phyloP scores from a whole-genome alignment of 2,888 invertebrate genomes.

The Drosophila monieri region DNA sequence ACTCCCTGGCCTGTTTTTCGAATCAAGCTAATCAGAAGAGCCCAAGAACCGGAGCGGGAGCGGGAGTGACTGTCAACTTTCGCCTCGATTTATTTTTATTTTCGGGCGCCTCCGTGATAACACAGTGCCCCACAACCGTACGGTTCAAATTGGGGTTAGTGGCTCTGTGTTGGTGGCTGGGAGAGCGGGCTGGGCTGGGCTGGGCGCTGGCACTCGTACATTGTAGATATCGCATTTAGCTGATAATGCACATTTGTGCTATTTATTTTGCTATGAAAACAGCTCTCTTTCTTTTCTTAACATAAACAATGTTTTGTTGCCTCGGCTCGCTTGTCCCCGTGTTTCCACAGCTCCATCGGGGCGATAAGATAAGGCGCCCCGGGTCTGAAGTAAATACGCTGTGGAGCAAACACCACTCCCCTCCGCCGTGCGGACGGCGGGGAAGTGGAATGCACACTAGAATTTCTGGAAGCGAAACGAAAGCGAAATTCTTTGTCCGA shows the following conservation, averaged over 20 bases:
- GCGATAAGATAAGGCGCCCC: slow-evolving; percentile 33
- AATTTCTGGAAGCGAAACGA: slow-evolving; percentile 9
- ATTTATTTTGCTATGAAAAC: slow-evolving; percentile 68
- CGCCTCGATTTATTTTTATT: slow-evolving; percentile 38
- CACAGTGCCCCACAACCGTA: slow-evolving; percentile 78
- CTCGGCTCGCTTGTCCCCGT: slow-evolving; percentile 20
- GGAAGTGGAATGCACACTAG: slow-evolving; percentile 21
- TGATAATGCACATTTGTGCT: slow-evolving; percentile 79
- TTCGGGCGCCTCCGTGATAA: slow-evolving; percentile 54
- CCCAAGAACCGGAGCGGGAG: slow-evolving; percentile 1
- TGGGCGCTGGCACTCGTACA: slow-evolving; percentile 7
- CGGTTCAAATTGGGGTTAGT: slow-evolving; percentile 75
- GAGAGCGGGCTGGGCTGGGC: not conserved
- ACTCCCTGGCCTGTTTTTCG: slow-evolving; percentile 4
- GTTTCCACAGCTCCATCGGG: slow-evolving; percentile 15
- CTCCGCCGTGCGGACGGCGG: not conserved
- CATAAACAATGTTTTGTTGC: slow-evolving; percentile 42
- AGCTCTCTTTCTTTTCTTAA: slow-evolving; percentile 40
- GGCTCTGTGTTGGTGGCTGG: slow-evolving; percentile 55
- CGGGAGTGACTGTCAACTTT: slow-evolving; percentile 57
- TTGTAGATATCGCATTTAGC: slow-evolving; percentile 45
- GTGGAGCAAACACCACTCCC: slow-evolving; percentile 5
- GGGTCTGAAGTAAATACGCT: slow-evolving; percentile 18
- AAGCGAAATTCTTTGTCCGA: slow-evolving; percentile 20
- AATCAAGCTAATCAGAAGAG: slow-evolving; percentile 44